These are phyloP conservation scores for Arothron firmamentum DNA, from an alignment of 2,113 vertebrate species.

Conservation along the genomic window DNA sequence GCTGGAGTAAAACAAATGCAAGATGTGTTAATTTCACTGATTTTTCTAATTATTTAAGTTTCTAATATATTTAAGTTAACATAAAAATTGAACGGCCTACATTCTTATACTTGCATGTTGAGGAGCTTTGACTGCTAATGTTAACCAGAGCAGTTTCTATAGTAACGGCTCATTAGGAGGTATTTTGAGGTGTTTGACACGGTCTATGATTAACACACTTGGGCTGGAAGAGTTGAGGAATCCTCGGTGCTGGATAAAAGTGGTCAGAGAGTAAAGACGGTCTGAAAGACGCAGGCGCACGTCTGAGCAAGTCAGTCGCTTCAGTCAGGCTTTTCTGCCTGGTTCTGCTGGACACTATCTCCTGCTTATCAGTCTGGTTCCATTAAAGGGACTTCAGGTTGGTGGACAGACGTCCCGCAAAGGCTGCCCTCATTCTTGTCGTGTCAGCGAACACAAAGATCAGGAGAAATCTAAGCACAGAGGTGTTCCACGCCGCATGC, in stretches of 20 bases:
- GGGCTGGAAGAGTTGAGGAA: slow-evolving; percentile 10
- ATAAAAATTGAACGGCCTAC: too few relatives aligned
- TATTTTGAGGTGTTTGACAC: slow-evolving; percentile 66
- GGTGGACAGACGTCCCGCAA: slow-evolving; percentile 14
- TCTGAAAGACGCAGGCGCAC: background rate
- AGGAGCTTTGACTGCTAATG: slow-evolving; percentile 13
- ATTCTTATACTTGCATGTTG: too few relatives aligned
- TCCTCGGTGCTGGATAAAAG: slow-evolving; percentile 12
- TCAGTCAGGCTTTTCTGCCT: background rate
- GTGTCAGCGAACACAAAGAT: slow-evolving; percentile 39
- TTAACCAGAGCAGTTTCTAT: slow-evolving; percentile 70
- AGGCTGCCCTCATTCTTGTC: slow-evolving; percentile 38
- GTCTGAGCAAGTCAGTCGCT: background rate
- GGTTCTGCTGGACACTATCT: slow-evolving; percentile 14
- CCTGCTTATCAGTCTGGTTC: slow-evolving; percentile 4
- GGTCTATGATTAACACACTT: slow-evolving; percentile 65
- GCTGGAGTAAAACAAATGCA: too few relatives aligned
- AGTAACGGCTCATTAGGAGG: slow-evolving; percentile 74
- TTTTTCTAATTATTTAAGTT: too few relatives aligned
- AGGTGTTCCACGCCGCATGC: slow-evolving; percentile 42
- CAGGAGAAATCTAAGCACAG: slow-evolving; percentile 64
- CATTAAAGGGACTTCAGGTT: slow-evolving; percentile 47
- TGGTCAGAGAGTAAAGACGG: slow-evolving; percentile 20
- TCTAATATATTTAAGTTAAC: too few relatives aligned
- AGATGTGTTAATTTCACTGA: too few relatives aligned